Percentiles rank a stretch among this genome's conserved stretches.
Evolutionary conservation across 2,113 vertebrate species (phyloP).

Genomic region (Daphoenositta chrysoptera): DNA sequence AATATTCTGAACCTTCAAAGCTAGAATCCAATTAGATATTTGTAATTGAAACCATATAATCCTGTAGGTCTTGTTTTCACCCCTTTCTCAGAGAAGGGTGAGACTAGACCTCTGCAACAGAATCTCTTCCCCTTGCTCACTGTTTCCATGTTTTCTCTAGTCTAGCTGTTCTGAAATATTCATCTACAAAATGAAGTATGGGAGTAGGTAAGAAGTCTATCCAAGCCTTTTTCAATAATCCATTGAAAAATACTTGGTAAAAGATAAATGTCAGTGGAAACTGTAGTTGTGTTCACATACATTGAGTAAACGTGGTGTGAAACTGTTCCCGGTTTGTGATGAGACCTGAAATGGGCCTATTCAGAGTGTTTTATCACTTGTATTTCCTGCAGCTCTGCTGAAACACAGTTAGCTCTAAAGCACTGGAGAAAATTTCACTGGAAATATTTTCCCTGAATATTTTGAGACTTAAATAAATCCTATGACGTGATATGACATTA

Average conservation of each 20-base stretch:
- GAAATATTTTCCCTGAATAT: neutral
- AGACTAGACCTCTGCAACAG: neutral
- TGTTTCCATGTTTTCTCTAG: neutral
- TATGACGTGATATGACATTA: neutral
- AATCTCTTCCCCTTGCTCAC: neutral
- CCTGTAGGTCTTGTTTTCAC: neutral
- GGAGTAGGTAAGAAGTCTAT: neutral
- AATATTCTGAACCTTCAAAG: neutral
- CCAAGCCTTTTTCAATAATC: neutral
- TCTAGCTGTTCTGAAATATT: neutral
- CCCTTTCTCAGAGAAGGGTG: neutral
- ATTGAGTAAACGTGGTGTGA: neutral
- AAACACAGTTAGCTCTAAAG: neutral
- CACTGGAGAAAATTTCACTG: neutral
- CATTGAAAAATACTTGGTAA: neutral
- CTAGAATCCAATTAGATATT: neutral
- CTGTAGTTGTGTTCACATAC: neutral
- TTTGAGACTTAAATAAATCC: neutral
- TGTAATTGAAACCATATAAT: neutral
- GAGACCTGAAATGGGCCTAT: neutral
- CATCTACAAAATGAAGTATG: neutral
- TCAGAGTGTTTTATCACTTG: neutral
- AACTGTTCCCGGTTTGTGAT: neutral
- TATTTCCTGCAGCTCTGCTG: neutral
- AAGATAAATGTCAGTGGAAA: neutral